Evolutionary conservation across 2,797 vertebrate genomes (phyloP), one percentile per base, ranked within the genome.

Genomic region (Gadopsis bispinosus): DNA sequence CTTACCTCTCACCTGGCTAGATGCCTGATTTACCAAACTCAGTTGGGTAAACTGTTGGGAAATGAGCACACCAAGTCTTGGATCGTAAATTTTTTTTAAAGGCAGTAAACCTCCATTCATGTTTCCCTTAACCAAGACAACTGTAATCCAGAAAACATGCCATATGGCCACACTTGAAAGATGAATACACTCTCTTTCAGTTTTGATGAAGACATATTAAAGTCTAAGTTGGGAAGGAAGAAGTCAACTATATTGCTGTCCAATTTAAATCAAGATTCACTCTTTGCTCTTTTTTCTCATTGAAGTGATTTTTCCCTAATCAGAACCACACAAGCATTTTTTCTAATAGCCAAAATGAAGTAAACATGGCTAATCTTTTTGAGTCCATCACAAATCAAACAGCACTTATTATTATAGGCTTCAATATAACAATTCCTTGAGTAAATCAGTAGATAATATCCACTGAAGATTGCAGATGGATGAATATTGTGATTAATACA

Each of bases 91-190:
- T 85, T 87, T 26, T 26, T 26, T 86, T 31, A 68, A 83, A 84
- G 60, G 71, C 55, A 61, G 61, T 74, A 77, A 79, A 75, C 48
- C 72, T 83, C 83, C 80, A 85, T 90, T 90, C 73, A 85, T 78
- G 61, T 82, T 77, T 80, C 55, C 59, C 17, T 56, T 68, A 83
- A 75, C 83, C 85, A 85, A 80, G 58, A 77, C 37, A 54, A 75
- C 55, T 45, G 54, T 69, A 74, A 66, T 84, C 54, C 70, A 83
- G 77, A 79, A 82, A 80, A 78, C 53, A 56, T 72, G 61, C 22
- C 69, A 53, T 39, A 60, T 39, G 69, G 62, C 73, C 77, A 67
- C 43, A 26, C 39, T 70, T 56, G 73, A 47, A 79, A 71, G 19
- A 75, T 60, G 10, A 54, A 62, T 83, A 41, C n/a, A 56, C 54